A percentile compares a stretch with the other conserved stretches of the same genome.
These are phyloP conservation scores for Seira ritae DNA, from an alignment of 2,888 invertebrate genomes.

Conservation along the genomic window DNA sequence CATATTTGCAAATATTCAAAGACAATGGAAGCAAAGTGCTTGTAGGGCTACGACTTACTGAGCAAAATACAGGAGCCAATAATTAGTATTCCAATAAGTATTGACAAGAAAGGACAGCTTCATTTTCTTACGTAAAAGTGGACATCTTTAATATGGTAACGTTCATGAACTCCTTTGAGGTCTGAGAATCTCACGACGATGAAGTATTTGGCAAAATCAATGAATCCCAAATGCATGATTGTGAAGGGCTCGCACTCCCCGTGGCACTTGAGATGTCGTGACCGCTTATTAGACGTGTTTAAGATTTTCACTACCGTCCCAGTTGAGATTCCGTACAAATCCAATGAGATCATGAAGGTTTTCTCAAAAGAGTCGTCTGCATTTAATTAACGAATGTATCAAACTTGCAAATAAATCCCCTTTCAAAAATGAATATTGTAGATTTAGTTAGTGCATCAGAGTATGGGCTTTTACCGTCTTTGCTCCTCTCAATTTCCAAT, in stretches of 20 bases:
- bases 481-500: conserved; percentile 87
- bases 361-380: conserved; percentile 94
- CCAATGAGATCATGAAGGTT: conserved; percentile 89
- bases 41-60: no score
- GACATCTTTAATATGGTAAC: conserved; percentile 89
- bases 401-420: no score
- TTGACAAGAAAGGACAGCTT: no score
- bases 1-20: no score
- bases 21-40: no score
- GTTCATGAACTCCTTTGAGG: conserved; percentile 88
- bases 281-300: conserved; percentile 76
- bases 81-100: no score
- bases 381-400: no score
- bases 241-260: conserved; percentile 88
- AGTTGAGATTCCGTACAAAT: conserved; percentile 68
- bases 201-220: conserved; percentile 92
- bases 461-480: conserved; percentile 87
- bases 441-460: no score
- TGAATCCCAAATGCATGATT: conserved; percentile 90
- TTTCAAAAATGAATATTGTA: no score
- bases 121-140: conserved; percentile 89
- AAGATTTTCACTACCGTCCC: conserved; percentile 69
- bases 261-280: conserved; percentile 88
- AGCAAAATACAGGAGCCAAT: no score
- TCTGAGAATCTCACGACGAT: conserved; percentile 90